Base-by-base conservation (phyloP, 92 coral and sea anemone species). In the Phenganax stokvisi region DNA sequence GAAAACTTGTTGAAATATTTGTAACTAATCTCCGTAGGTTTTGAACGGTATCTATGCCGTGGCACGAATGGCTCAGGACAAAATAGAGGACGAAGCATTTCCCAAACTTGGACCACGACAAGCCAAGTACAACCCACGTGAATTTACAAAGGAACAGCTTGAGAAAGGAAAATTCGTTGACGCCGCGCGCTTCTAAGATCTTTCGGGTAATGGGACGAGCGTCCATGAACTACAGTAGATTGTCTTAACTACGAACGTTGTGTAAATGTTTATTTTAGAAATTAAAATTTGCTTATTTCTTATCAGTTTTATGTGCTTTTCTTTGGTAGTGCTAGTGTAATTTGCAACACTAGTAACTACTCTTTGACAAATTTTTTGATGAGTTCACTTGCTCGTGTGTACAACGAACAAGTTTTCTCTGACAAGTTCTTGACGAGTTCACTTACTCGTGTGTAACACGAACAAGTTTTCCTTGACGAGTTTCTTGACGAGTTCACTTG, bases 21-120 rank as follows among this genome's bases (percentile, higher is more conserved):
- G 0, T 44, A 17, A 37, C 53, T 47, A 72, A 7, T 66, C 56
- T 59, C 10, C 64, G 10, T 57, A 90, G 93, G 93, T 90, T 10
- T 73, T 90, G 31, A 85, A 84, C 62, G 87, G 90, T 16, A 81
- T 90, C 74, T 90, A 90, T 56, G 93, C 93, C 6, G 85, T 90
- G 25, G 93, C 90, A 10, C 85, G 93, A 29, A 87, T 81, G 93
- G 82, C 82, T 60, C 79, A 86, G 80, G 81, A 79, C 64, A 76
- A 81, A 31, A 70, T 74, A 47, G 54, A 64, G 31, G 88, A 80
- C 2, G 81, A 62, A 16, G 31, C 73, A 1, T 83, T 85, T 20
- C 89, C 85, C 11, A 28, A 60, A 16, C 89, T 81, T n/a, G 85
- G 89, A 2, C 89, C 89, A 9, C 84, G 84, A 65, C 80, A 84